phyloP scores from a whole-genome alignment of 2,113 vertebrate species.

The Sphyrna mokarran region DNA sequence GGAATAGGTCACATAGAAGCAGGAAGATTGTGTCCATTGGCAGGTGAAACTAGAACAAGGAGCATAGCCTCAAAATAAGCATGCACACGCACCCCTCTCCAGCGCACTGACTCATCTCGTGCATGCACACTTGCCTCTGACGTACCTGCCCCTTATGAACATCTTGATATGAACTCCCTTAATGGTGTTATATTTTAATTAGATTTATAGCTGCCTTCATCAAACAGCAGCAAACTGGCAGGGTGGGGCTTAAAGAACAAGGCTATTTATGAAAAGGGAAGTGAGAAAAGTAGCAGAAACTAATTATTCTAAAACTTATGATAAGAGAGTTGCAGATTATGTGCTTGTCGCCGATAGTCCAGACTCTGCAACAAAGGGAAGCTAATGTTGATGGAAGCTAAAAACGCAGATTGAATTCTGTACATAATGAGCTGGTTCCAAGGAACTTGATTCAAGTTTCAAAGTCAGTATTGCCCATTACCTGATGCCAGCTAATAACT shows the following conservation, averaged over 20 bases:
- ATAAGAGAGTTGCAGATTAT: background rate
- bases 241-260: background rate
- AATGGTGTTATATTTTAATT: background rate
- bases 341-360: background rate
- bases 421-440: background rate
- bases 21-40: no score
- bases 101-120: no score
- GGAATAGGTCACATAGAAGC: no score
- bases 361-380: background rate
- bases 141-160: background rate
- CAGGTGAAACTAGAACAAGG: no score
- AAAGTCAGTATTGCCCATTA: background rate
- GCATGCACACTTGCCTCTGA: no score
- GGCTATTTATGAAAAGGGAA: background rate
- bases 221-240: background rate
- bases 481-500: background rate
- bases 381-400: background rate
- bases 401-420: background rate
- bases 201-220: background rate
- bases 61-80: no score
- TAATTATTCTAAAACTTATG: background rate
- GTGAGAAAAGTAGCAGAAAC: background rate
- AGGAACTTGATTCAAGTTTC: background rate
- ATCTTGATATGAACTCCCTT: background rate
- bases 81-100: no score